phyloP scores from a whole-genome alignment of 2,113 vertebrate genomes.

The Bucco capensis region DNA sequence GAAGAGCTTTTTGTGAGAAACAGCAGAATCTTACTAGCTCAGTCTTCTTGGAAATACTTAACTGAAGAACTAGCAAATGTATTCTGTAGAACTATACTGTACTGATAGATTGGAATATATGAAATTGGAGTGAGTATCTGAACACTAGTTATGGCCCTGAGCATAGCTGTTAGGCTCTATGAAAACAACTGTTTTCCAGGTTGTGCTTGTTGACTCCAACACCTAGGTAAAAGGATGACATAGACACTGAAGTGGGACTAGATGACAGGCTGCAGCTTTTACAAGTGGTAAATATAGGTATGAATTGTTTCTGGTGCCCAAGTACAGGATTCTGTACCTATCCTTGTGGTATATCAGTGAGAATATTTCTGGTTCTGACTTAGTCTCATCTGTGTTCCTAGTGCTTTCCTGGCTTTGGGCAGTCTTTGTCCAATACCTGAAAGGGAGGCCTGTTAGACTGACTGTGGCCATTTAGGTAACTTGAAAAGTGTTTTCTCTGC shows the following conservation, averaged over 20 bases:
- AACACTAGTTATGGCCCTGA: background rate
- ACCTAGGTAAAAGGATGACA: conserved; percentile 22
- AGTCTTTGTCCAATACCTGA: background rate
- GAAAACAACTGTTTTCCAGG: background rate
- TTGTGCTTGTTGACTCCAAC: background rate
- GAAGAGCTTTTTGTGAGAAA: background rate
- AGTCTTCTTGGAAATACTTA: background rate
- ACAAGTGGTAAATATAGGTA: background rate
- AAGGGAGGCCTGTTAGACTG: background rate
- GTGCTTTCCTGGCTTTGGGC: background rate
- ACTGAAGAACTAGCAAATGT: background rate
- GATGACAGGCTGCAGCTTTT: background rate
- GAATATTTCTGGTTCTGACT: too few relatives aligned
- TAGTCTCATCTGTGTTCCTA: background rate
- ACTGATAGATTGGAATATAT: background rate
- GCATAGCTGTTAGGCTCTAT: background rate
- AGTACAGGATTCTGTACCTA: background rate
- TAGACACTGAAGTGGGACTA: background rate
- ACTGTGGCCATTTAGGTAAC: background rate
- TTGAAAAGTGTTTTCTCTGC: background rate
- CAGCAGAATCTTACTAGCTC: background rate
- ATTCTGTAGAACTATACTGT: background rate
- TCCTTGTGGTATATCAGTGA: background rate
- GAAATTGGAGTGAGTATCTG: background rate
- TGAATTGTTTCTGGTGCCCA: background rate